Percentiles rank a stretch among this genome's conserved stretches.
phyloP scores from a whole-genome alignment of 2,797 vertebrate species.

The Podarcis lilfordi region DNA sequence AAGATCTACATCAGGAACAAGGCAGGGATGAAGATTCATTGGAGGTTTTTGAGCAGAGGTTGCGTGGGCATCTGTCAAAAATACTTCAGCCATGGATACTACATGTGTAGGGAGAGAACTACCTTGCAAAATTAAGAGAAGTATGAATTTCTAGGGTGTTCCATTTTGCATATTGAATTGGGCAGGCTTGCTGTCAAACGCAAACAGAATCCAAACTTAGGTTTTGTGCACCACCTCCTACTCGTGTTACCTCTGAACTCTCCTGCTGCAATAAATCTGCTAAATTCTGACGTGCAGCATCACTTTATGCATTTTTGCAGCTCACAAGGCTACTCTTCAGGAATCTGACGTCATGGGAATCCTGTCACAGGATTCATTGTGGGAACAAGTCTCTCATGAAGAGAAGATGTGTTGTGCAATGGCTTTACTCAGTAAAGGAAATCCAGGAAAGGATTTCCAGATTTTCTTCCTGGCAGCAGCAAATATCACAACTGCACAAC shows the following conservation, averaged over 20 bases:
- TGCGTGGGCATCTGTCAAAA: no score
- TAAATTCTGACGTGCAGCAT: not conserved
- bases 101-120: no score
- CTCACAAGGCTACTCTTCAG: not conserved
- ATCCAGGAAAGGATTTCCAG: not conserved
- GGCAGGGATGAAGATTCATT: no score
- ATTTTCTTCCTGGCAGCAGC: slow-evolving; percentile 21
- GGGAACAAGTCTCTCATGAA: not conserved
- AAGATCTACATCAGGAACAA: no score
- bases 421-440: not conserved
- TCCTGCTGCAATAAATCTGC: not conserved
- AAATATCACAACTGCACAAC: not conserved
- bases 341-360: slow-evolving; percentile 12
- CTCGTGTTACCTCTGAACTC: not conserved
- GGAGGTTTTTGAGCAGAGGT: no score
- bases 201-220: not conserved
- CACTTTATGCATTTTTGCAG: not conserved
- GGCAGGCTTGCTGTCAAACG: no score
- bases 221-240: not conserved
- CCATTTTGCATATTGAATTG: no score
- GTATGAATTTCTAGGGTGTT: no score
- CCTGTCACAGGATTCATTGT: slow-evolving; percentile 4
- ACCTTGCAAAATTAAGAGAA: no score
- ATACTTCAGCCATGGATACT: no score
- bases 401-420: not conserved